Conservation (phyloP, 2,888 invertebrate genomes). For the Rhamphomyia laevipes region DNA sequence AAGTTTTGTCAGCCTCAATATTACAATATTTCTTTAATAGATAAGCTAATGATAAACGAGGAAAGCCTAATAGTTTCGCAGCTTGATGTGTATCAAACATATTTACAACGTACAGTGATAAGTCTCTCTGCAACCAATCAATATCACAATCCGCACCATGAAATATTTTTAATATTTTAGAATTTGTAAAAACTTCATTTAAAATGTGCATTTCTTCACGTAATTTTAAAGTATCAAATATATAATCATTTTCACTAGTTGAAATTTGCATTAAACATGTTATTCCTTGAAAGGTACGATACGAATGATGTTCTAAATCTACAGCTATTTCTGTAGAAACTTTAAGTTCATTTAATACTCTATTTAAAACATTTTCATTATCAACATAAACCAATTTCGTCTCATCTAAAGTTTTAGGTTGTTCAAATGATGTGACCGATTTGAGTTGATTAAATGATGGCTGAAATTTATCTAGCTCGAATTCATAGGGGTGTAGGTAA, state of each 20-base stretch:
- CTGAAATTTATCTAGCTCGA: constrained; percentile 64
- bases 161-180: constrained; percentile 81
- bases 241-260: constrained; percentile 64
- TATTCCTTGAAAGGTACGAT: constrained; percentile 83
- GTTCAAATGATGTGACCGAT: constrained; percentile 32
- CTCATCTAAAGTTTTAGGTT: constrained; percentile 39
- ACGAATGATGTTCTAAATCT: constrained; percentile 89
- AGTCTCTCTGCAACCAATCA: constrained; percentile 89
- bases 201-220: constrained; percentile 68
- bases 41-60: constrained; percentile 62
- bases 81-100: constrained; percentile 95
- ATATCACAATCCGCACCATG: constrained; percentile 87
- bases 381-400: constrained; percentile 60
- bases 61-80: constrained; percentile 56
- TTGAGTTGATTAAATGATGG: constrained; percentile 44
- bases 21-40: constrained; percentile 68
- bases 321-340: constrained; percentile 67
- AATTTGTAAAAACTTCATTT: constrained; percentile 84
- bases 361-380: constrained; percentile 49
- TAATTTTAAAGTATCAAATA: constrained; percentile 78
- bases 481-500: constrained; percentile 79
- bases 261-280: constrained; percentile 95
- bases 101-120: constrained; percentile 89
- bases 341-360: constrained; percentile 53
- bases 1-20: constrained; percentile 74